Evolutionary conservation across 2,113 vertebrate species (phyloP).

Genomic region (Gasterosteus nipponicus): DNA sequence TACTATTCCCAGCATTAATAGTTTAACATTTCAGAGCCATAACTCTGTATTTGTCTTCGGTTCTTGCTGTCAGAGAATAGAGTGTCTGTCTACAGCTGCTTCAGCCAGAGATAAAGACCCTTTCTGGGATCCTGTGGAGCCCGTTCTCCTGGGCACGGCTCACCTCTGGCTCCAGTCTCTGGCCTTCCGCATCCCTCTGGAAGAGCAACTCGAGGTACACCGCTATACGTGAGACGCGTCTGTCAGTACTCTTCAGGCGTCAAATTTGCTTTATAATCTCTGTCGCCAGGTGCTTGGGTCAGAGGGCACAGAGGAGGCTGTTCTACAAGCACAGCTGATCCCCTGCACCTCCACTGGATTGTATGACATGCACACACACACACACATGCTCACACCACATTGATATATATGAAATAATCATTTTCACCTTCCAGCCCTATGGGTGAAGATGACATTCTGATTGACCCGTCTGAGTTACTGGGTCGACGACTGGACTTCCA

Average conservation of each 20-base stretch:
- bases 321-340: slow-evolving; percentile 80
- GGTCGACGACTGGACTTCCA: slow-evolving; percentile 87
- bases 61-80: slow-evolving; percentile 43
- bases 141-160: slow-evolving; percentile 85
- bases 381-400: neutral
- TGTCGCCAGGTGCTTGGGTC: slow-evolving; percentile 81
- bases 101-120: slow-evolving; percentile 82
- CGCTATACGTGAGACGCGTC: neutral
- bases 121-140: slow-evolving; percentile 90
- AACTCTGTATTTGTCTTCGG: neutral
- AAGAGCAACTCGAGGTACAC: slow-evolving; percentile 84
- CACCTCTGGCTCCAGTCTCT: slow-evolving; percentile 91
- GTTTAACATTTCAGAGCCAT: neutral
- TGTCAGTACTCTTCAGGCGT: neutral
- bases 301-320: slow-evolving; percentile 86
- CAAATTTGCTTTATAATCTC: neutral
- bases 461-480: slow-evolving; percentile 86
- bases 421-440: slow-evolving; percentile 68
- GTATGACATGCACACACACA: slow-evolving; percentile 70
- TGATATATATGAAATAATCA: neutral
- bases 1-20: neutral
- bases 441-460: slow-evolving; percentile 86
- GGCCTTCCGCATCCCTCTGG: slow-evolving; percentile 84
- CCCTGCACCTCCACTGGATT: slow-evolving; percentile 84
- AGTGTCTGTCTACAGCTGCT: slow-evolving; percentile 18